Evolutionary conservation across 2,888 invertebrate genomes (phyloP), one percentile per base, ranked within the genome.

Genomic region (Apamea sordens): DNA sequence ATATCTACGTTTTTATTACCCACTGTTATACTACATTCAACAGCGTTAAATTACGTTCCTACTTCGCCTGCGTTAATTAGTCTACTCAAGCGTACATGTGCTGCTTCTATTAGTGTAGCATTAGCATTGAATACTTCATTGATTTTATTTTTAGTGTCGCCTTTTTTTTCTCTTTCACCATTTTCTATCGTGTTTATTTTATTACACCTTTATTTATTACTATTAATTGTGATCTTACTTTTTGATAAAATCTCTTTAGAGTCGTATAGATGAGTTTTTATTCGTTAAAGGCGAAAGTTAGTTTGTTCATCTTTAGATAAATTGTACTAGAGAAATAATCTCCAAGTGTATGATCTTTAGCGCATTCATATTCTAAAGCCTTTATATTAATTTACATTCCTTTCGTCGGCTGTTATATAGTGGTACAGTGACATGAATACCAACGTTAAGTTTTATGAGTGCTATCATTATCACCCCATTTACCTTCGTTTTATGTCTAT

Each of bases 61-160:
- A 69, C 76, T 73, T 82, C 44, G 50, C n/a, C 24, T 32, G 24
- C 15, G 56, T 79, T 85, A 82, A 85, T 85, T 83, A 85, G 59
- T 73, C 65, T 79, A 73, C 69, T 75, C 73, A 70, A 75, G 86
- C 85, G 67, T 83, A 61, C 74, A 83, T 78, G 72, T 82, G 77
- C 83, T 83, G 85, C 68, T 75, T 86, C 74, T 77, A 79, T 86
- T 77, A 86, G 63, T 63, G 75, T 73, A 63, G 13, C 69, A 85
- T 85, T 85, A 86, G 63, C 86, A 85, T 86, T 86, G 79, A 86
- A 85, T 86, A 79, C 86, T 79, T 85, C 74, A 85, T 86, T 86
- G 74, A 65, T 61, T 79, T 82, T 75, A 73, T 73, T 50, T 65
- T 69, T 61, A 77, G 65, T 70, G 53, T 73, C 59, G n/a, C n/a